Base-by-base conservation (phyloP, 2,113 vertebrate genomes). In the Callorhinus ursinus region DNA sequence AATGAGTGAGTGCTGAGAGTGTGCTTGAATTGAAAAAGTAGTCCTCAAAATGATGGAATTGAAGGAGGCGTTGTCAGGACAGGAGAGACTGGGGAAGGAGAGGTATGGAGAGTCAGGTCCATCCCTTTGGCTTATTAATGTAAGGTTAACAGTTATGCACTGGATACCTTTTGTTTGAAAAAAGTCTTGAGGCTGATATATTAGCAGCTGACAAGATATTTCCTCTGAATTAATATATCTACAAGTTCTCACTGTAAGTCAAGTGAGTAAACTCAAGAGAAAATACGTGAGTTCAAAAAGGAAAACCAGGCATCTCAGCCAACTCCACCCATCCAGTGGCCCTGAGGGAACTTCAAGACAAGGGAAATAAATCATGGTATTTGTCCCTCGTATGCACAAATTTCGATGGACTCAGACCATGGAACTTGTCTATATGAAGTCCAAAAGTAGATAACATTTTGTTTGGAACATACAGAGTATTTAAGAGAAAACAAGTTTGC, bases 211-310 rank as follows among this genome's bases (percentile, higher is more conserved):
- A n/a, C 22, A 89, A 59, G 9, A 5, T 69, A 82, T 33, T 92
- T 83, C 18, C 57, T 61, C 61, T 63, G 11, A 96, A 59, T 79
- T 49, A 85, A 46, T 33, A 36, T 21, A 36, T 87, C 18, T 82
- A 42, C 5, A 71, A 93, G 53, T 72, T 84, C 39, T 39, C 90
- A 57, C n/a, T 81, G 2, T 86, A 95, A 82, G 21, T 42, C 63
- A 96, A 79, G 28, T 49, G 11, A 84, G 26, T 90, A 88, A 81
- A 93, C 9, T 79, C 49, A 96, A 85, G 36, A 90, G 51, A 95
- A 72, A 71, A 92, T 63, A 16, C 2, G 22, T 77, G 88, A 42
- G 4, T 65, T 69, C 1, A 26, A n/a, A 46, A 39, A 95, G 36
- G 36, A 90, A 92, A 87, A n/a, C 1, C 36, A 76, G 65, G 1